Base-by-base conservation (phyloP, 1,140 invertebrate genomes). In the Drosophila bocki region DNA sequence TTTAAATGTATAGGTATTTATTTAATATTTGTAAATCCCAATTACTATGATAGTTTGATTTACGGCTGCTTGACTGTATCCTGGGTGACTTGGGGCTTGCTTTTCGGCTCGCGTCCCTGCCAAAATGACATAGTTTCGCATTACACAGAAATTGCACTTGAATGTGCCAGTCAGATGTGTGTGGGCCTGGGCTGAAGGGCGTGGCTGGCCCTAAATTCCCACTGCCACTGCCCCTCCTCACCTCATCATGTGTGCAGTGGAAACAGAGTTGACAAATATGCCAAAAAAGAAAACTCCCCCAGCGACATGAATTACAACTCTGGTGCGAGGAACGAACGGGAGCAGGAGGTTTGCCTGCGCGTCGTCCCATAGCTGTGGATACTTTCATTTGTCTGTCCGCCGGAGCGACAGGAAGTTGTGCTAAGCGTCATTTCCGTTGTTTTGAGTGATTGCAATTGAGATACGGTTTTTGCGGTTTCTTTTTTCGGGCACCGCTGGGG, bases 401-500 rank as follows among this genome's bases (percentile, higher is more conserved):
- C 69, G 71, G 65, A 80, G 77, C 75, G 85, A 84, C 86, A 84
- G 85, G 85, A 90, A 90, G 81, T 90, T 90, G 78, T 90, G 81
- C 85, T 90, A 91, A 90, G 85, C 85, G 85, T 85, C 85, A 90
- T 90, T 90, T 90, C 85, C 85, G 85, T 85, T 90, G 86, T 91
- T 90, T 90, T 90, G 85, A 90, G 85, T 90, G 85, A 90, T 90
- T 90, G 85, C 85, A 90, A 90, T 90, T 85, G 85, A 90, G 85
- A 90, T 90, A 90, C 81, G 81, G 67, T 76, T 81, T 81, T 90
- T 88, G 85, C 64, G 85, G 81, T 90, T 85, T 90, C 69, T 71
- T 84, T 88, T 82, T 70, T 47, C 45, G 53, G 67, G 3, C 53
- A 59, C 44, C 69, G 17, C 53, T 19, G 53, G 53, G 53, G 7